Evolutionary conservation across 2,797 vertebrate species (phyloP).

Genomic region (Schizothorax lantsangensis): DNA sequence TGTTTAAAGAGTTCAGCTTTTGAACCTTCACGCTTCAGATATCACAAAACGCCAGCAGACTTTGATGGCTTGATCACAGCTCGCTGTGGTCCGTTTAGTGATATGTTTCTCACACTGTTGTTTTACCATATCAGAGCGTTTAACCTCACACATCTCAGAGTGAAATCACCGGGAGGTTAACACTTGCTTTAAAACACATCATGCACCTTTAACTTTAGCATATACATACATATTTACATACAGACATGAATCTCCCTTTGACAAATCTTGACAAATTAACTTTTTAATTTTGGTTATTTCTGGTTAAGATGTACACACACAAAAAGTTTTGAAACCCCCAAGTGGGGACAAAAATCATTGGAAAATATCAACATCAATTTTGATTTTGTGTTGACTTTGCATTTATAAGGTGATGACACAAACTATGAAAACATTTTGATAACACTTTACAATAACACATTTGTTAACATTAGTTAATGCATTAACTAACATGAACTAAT

Average conservation of each 20-base stretch:
- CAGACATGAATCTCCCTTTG: too few species aligned
- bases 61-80: background rate
- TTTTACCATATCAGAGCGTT: slow-evolving; percentile 24
- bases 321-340: background rate
- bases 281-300: too few species aligned
- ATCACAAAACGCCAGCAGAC: slow-evolving; percentile 3
- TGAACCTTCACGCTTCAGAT: slow-evolving; percentile 9
- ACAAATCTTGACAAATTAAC: too few species aligned
- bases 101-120: background rate
- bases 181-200: background rate
- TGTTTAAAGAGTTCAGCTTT: slow-evolving; percentile 22
- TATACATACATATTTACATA: too few species aligned
- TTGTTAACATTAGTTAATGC: too few species aligned
- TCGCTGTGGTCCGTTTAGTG: background rate
- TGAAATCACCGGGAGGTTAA: background rate
- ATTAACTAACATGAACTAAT: too few species aligned
- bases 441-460: too few species aligned
- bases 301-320: too few species aligned
- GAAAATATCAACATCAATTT: background rate
- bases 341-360: background rate
- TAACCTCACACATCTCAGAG: background rate
- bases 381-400: background rate
- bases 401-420: background rate
- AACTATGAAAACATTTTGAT: background rate
- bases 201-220: background rate